These are phyloP conservation scores for Osedax fenrisi DNA, from an alignment of 2,888 invertebrate species.

Conservation along the genomic window DNA sequence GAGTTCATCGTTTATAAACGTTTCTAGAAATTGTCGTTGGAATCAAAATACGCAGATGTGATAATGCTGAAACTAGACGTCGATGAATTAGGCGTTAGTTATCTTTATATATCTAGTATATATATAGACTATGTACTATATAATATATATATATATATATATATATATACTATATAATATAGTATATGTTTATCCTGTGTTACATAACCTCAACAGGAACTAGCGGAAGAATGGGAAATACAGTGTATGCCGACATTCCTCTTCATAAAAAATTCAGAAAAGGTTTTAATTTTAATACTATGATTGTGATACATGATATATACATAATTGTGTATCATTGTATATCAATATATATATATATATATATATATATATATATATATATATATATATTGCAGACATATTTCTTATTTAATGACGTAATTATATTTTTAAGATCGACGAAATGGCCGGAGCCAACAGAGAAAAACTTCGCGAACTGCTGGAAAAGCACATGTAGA, in stretches of 20 bases:
- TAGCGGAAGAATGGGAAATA: slow-evolving; percentile 41
- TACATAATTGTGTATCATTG: background rate
- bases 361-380: background rate
- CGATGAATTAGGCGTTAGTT: slow-evolving; percentile 40
- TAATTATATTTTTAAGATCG: background rate
- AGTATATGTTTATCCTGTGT: background rate
- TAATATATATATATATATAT: no score
- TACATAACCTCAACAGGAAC: slow-evolving; percentile 35
- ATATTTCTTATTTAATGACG: background rate
- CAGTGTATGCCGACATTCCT: slow-evolving; percentile 42
- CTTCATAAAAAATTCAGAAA: slow-evolving; percentile 39
- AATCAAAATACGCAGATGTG: slow-evolving; percentile 35
- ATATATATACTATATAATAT: background rate
- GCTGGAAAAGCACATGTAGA: background rate
- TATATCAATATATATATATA: background rate
- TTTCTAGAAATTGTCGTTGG: slow-evolving; percentile 36
- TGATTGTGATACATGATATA: no score
- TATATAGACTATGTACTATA: background rate
- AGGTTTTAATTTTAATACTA: slow-evolving; percentile 35
- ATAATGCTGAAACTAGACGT: slow-evolving; percentile 43
- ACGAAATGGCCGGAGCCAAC: slow-evolving; percentile 13
- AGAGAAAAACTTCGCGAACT: slow-evolving; percentile 2
- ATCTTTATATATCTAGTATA: background rate
- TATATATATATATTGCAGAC: background rate
- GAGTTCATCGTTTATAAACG: no score